phyloP scores from a whole-genome alignment of 1,140 invertebrate genomes.

The Tetramorium simillimum region DNA sequence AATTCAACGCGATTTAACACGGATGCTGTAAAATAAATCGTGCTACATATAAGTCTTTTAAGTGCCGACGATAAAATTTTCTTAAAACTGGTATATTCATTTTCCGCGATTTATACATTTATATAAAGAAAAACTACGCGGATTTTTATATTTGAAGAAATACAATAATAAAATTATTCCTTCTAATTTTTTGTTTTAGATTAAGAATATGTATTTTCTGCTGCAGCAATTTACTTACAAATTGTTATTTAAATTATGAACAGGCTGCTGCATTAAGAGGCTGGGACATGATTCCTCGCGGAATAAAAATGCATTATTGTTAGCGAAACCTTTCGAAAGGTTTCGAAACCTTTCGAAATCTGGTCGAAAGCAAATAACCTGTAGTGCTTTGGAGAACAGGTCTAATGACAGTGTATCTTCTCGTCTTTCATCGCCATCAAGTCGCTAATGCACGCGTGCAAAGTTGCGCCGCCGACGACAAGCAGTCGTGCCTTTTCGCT shows the following conservation, averaged over 20 bases:
- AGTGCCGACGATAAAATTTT: background rate
- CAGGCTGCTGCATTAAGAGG: too few species aligned
- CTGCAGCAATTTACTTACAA: background rate
- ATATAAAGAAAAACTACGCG: background rate
- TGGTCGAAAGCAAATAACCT: conserved; percentile 28
- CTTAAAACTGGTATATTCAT: background rate
- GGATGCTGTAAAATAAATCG: conserved; percentile 6
- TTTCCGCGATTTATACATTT: background rate
- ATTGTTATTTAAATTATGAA: conserved; percentile 3
- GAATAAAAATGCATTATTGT: conserved; percentile 23
- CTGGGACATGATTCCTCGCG: background rate
- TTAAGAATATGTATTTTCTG: background rate
- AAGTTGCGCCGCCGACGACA: conserved; percentile 62
- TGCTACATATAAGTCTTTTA: background rate
- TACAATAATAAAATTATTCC: background rate
- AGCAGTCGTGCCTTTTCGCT: conserved; percentile 58
- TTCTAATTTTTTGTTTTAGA: background rate
- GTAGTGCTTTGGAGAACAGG: conserved; percentile 42
- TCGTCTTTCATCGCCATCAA: conserved; percentile 68
- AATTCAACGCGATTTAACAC: conserved; percentile 33
- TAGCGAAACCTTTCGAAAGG: conserved; percentile 7
- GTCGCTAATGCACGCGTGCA: conserved; percentile 66
- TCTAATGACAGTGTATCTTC: conserved; percentile 67
- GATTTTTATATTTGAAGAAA: background rate
- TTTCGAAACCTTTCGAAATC: conserved; percentile 16